Percentiles rank a stretch among this genome's conserved stretches.
Evolutionary conservation across 1,140 invertebrate species (phyloP).

Genomic region (Triops longicaudatus): DNA sequence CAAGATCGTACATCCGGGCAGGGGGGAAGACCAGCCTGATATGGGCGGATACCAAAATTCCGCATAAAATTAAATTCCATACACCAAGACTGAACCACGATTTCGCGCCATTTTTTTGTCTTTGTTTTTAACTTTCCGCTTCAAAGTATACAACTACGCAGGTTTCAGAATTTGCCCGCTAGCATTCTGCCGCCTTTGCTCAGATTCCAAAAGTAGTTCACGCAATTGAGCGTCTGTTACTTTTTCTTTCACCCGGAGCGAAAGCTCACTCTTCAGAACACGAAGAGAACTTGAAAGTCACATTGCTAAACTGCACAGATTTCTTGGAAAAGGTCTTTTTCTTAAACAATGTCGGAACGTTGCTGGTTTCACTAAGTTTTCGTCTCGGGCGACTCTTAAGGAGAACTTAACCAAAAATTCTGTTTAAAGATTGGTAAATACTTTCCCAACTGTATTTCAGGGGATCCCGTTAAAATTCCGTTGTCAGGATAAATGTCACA

Average conservation of each 20-base stretch:
- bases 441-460: neutral
- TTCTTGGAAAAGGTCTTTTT: no score
- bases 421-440: neutral
- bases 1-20: constrained; percentile 75
- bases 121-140: neutral
- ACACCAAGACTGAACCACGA: neutral
- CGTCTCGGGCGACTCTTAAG: neutral
- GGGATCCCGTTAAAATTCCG: neutral
- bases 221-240: neutral
- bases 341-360: no score
- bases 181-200: neutral
- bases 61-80: neutral
- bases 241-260: neutral
- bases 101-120: neutral
- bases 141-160: neutral
- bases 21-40: constrained; percentile 78
- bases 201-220: no score
- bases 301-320: no score
- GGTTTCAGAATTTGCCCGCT: neutral
- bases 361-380: no score
- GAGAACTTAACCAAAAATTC: neutral
- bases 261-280: neutral
- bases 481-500: neutral
- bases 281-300: no score
- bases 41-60: constrained; percentile 42